Conservation (phyloP, 23 tunicate genomes). For the Ciona savignyi region DNA sequence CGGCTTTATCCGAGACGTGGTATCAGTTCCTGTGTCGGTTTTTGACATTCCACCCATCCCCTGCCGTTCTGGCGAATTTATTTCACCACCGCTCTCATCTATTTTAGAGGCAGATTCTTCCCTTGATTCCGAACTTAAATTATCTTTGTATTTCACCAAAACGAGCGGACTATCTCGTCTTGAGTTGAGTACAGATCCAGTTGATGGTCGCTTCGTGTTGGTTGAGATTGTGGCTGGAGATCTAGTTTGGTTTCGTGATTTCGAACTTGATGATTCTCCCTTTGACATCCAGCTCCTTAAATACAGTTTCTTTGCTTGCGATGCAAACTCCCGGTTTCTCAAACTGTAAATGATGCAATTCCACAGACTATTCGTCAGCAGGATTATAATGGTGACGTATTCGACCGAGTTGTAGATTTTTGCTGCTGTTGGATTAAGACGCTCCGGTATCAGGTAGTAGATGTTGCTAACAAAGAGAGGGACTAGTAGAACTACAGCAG, state of each 20-base stretch:
- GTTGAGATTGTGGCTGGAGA: not conserved
- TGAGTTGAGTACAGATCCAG: too few relatives aligned
- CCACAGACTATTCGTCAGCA: conserved; percentile 61
- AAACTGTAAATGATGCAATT: conserved; percentile 64
- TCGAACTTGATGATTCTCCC: not conserved
- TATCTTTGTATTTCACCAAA: too few relatives aligned
- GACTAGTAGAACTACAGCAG: conserved; percentile 15
- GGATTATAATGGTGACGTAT: conserved; percentile 25
- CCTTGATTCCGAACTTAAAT: too few relatives aligned
- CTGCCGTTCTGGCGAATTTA: too few relatives aligned
- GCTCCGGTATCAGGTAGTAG: conserved; percentile 13
- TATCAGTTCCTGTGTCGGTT: too few relatives aligned
- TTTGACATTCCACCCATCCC: too few relatives aligned
- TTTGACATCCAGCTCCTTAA: not conserved
- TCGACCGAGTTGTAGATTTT: conserved; percentile 10
- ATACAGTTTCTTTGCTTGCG: not conserved
- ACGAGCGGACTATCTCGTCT: too few relatives aligned
- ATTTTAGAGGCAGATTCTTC: too few relatives aligned
- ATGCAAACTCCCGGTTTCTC: conserved; percentile 38
- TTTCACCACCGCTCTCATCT: too few relatives aligned
- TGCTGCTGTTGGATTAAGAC: conserved; percentile 18
- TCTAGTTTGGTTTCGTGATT: not conserved
- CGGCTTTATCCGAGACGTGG: too few relatives aligned
- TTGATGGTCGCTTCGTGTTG: not conserved
- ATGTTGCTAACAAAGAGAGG: conserved; percentile 15